Percentiles rank a stretch among this genome's conserved stretches.
These are phyloP conservation scores for Octopus bimaculoides DNA, from an alignment of 1,140 invertebrate genomes.

Conservation along the genomic window DNA sequence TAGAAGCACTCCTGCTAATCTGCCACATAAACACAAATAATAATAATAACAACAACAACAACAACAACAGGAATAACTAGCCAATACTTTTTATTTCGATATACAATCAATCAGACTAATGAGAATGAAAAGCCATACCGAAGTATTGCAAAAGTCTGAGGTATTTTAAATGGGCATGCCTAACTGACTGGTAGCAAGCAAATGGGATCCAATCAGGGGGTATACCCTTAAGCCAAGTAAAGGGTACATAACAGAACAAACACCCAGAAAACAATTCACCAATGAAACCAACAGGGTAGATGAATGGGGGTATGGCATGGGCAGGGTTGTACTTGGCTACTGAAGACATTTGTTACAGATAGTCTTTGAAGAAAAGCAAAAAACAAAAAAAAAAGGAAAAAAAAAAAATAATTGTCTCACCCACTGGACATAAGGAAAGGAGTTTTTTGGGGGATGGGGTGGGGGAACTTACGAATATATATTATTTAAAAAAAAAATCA, in stretches of 20 bases:
- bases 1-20: no score
- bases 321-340: constrained; percentile 7
- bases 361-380: constrained; percentile 1
- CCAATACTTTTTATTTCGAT: constrained; percentile 11
- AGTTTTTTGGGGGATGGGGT: neutral
- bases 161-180: constrained; percentile 5
- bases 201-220: neutral
- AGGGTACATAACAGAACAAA: constrained; percentile 10
- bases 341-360: constrained; percentile 1
- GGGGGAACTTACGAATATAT: neutral
- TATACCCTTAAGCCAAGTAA: constrained; percentile 6
- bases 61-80: constrained; percentile 5
- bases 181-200: neutral
- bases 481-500: no score
- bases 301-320: neutral
- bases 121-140: constrained; percentile 9
- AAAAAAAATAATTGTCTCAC: neutral
- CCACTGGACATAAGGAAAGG: neutral
- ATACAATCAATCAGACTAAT: constrained; percentile 11
- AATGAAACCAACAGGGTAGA: neutral
- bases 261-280: neutral
- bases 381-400: neutral
- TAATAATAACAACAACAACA: neutral
- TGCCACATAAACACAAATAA: neutral
- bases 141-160: constrained; percentile 11